These are phyloP conservation scores for Australoheros facetus DNA, from an alignment of 2,797 vertebrate species.

Conservation along the genomic window DNA sequence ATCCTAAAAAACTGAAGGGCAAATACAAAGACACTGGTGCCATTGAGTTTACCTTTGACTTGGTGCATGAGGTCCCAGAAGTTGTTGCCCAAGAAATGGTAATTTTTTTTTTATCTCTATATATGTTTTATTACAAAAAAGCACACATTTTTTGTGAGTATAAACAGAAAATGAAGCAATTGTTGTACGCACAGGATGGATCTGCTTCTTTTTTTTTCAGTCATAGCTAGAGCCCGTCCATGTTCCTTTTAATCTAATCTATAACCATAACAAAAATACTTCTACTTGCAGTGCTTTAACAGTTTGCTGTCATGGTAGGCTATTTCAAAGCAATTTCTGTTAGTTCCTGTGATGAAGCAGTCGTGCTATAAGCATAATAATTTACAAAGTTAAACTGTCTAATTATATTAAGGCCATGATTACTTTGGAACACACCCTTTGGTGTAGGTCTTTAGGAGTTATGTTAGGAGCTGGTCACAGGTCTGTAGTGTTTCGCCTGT, in stretches of 20 bases:
- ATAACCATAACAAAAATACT: constrained; percentile 20
- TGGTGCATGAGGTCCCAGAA: constrained; percentile 93
- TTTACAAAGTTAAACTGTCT: neutral
- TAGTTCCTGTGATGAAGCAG: neutral
- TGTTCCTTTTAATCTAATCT: neutral
- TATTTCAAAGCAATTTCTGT: neutral
- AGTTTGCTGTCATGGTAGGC: neutral
- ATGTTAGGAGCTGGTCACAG: constrained; percentile 15
- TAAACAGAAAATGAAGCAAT: neutral
- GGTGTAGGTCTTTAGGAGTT: neutral
- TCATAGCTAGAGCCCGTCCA: neutral
- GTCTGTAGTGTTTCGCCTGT: constrained; percentile 9
- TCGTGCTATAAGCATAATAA: neutral
- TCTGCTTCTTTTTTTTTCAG: too few species aligned
- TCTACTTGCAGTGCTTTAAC: neutral
- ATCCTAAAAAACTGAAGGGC: constrained; percentile 96
- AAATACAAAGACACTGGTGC: constrained; percentile 98
- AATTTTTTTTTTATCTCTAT: neutral
- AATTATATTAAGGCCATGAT: neutral
- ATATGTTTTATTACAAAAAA: neutral
- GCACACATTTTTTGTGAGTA: neutral
- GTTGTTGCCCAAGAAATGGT: constrained; percentile 99
- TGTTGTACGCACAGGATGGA: too few species aligned
- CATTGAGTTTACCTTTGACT: constrained; percentile 96
- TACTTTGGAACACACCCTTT: neutral